These are phyloP conservation scores for Himalopsyche japonica DNA, from an alignment of 2,888 invertebrate genomes.

Conservation along the genomic window DNA sequence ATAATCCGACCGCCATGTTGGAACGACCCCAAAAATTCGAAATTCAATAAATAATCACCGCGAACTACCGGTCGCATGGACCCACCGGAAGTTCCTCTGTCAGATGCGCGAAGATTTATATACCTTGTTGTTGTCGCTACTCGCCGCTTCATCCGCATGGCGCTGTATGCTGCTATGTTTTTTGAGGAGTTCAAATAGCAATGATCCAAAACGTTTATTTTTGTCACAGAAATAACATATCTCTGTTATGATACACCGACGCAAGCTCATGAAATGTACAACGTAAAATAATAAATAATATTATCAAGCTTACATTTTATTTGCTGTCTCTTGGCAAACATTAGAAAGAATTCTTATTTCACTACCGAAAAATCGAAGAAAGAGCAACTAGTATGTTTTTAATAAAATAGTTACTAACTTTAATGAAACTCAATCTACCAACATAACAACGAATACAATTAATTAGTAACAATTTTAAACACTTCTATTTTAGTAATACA, in stretches of 20 bases:
- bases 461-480: too few species aligned
- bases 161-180: neutral
- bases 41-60: constrained; percentile 40
- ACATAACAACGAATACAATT: too few species aligned
- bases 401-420: too few species aligned
- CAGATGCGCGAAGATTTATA: constrained; percentile 36
- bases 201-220: neutral
- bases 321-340: too few species aligned
- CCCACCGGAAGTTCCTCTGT: constrained; percentile 36
- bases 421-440: too few species aligned
- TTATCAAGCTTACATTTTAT: too few species aligned
- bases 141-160: constrained; percentile 4
- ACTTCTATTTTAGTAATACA: too few species aligned
- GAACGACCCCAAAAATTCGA: constrained; percentile 38
- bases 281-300: too few species aligned
- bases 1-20: constrained; percentile 27
- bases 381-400: too few species aligned
- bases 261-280: too few species aligned
- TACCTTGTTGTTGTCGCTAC: constrained; percentile 8
- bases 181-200: neutral
- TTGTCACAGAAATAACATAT: neutral
- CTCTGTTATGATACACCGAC: neutral
- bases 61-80: constrained; percentile 34
- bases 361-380: too few species aligned
- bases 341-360: too few species aligned